Percentiles rank a stretch among this genome's conserved stretches.
Conservation (phyloP, 2,113 vertebrate genomes). For the Antechinus flavipes region DNA sequence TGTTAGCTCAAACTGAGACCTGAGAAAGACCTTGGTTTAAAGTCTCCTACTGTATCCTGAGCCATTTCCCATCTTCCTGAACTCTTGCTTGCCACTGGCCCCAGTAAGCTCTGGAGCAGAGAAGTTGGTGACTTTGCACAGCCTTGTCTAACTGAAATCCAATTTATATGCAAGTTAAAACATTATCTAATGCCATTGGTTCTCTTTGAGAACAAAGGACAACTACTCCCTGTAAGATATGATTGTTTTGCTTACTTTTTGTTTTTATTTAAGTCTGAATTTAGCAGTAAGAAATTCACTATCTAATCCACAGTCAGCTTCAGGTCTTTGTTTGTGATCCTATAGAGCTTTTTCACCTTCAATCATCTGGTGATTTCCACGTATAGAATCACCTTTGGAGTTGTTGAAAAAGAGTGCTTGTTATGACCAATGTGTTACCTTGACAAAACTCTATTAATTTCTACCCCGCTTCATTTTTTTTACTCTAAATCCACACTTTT, state of each 20-base stretch:
- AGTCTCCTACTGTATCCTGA: no score
- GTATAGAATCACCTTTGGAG: neutral
- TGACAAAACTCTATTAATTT: neutral
- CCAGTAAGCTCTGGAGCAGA: no score
- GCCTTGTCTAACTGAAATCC: no score
- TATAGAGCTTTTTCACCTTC: neutral
- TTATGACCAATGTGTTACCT: neutral
- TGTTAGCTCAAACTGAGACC: no score
- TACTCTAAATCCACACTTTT: neutral
- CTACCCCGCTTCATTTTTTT: neutral
- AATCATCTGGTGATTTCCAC: neutral
- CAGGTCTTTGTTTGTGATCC: neutral
- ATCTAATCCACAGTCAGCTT: neutral
- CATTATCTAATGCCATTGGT: no score
- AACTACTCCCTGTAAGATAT: neutral
- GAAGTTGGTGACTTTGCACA: no score
- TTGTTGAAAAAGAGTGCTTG: neutral
- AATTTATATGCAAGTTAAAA: no score
- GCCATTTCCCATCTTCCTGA: no score
- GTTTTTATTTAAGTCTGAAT: neutral
- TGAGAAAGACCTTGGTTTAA: no score
- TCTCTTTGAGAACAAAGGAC: no score
- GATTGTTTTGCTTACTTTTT: neutral
- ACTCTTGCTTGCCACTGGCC: no score
- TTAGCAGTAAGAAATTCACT: neutral